A percentile compares a stretch with the other conserved stretches of the same genome.
These are phyloP conservation scores for Drosophila parvula DNA, from an alignment of 1,140 invertebrate species.

Conservation along the genomic window DNA sequence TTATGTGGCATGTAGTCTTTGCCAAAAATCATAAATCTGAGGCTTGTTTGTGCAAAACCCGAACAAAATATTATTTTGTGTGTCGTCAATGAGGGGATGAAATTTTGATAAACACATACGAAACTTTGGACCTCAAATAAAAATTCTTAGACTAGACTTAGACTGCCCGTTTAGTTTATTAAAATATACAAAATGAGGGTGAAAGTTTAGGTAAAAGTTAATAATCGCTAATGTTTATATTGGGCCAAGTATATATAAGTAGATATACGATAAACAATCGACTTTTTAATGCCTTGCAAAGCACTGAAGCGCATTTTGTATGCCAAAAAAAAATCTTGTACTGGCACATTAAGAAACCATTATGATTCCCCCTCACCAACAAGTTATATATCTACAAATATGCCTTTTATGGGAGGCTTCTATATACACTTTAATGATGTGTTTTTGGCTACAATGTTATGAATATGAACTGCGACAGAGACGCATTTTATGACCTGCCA, in stretches of 20 bases:
- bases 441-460: slow-evolving; percentile 57
- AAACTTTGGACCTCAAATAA: slow-evolving; percentile 20
- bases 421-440: slow-evolving; percentile 53
- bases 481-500: slow-evolving; percentile 42
- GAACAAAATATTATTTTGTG: slow-evolving; percentile 19
- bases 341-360: slow-evolving; percentile 63
- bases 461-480: slow-evolving; percentile 38
- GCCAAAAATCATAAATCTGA: slow-evolving; percentile 57
- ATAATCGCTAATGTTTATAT: slow-evolving; percentile 69
- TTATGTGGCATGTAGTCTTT: slow-evolving; percentile 32
- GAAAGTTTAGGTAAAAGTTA: slow-evolving; percentile 56
- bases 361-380: slow-evolving; percentile 29
- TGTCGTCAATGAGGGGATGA: slow-evolving; percentile 26
- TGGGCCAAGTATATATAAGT: slow-evolving; percentile 35
- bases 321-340: slow-evolving; percentile 50
- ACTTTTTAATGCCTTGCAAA: slow-evolving; percentile 65
- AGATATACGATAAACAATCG: slow-evolving; percentile 62
- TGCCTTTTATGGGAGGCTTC: slow-evolving; percentile 25
- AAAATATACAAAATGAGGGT: slow-evolving; percentile 16
- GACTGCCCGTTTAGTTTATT: neutral
- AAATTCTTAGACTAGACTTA: neutral
- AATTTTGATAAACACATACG: slow-evolving; percentile 33
- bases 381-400: slow-evolving; percentile 16
- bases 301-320: slow-evolving; percentile 56
- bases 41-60: slow-evolving; percentile 34